A percentile compares a stretch with the other conserved stretches of the same genome.
Evolutionary conservation across 2,888 invertebrate genomes (phyloP).

Genomic region (Aromia moschata): DNA sequence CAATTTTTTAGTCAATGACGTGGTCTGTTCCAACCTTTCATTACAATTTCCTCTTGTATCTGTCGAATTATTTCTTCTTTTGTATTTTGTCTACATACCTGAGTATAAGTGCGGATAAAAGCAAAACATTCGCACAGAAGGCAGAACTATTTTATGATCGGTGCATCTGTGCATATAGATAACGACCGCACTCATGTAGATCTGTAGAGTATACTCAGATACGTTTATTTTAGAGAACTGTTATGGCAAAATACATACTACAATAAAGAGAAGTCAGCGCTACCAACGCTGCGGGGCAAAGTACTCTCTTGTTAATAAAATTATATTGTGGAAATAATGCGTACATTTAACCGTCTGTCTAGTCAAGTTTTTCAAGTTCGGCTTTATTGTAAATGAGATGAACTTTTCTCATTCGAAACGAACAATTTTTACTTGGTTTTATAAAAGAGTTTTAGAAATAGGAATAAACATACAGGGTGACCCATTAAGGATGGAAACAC

Average conservation of each 20-base stretch:
- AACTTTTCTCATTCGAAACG: too few relatives aligned
- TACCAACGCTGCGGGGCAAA: slow-evolving; percentile 24
- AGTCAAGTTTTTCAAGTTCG: not conserved
- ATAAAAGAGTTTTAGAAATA: too few relatives aligned
- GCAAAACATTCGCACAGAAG: slow-evolving; percentile 44
- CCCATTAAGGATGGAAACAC: too few relatives aligned
- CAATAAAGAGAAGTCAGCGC: slow-evolving; percentile 24
- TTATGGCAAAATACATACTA: slow-evolving; percentile 30
- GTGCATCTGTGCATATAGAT: slow-evolving; percentile 46
- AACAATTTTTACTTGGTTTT: too few relatives aligned
- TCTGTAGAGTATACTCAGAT: slow-evolving; percentile 32
- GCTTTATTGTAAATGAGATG: not conserved
- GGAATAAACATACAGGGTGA: too few relatives aligned
- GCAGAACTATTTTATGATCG: slow-evolving; percentile 44
- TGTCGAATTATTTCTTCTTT: not conserved
- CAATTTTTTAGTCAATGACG: too few relatives aligned
- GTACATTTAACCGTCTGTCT: not conserved
- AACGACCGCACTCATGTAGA: slow-evolving; percentile 39
- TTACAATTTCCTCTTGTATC: too few relatives aligned
- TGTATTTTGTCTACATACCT: slow-evolving; percentile 23
- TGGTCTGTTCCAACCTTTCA: too few relatives aligned
- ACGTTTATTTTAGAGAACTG: slow-evolving; percentile 32
- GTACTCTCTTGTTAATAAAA: slow-evolving; percentile 7
- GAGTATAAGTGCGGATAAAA: slow-evolving; percentile 35
- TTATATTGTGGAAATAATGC: not conserved